Percentiles rank a stretch among this genome's conserved stretches.
These are phyloP conservation scores for Parus major DNA, from an alignment of 2,113 vertebrate species.

Conservation along the genomic window DNA sequence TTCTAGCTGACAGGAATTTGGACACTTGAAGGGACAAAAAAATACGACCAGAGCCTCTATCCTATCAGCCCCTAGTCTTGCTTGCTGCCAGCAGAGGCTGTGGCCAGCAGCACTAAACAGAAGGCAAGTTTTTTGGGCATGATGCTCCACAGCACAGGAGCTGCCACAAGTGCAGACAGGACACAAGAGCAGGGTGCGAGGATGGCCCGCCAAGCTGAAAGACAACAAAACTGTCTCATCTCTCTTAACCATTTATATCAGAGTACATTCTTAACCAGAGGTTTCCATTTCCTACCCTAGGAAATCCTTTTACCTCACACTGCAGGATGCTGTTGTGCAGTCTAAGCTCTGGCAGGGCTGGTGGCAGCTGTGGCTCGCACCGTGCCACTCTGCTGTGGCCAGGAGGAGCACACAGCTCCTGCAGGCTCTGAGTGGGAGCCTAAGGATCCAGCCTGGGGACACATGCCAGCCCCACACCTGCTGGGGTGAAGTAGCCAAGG, in stretches of 20 bases:
- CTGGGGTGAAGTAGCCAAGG: neutral
- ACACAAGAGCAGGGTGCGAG: neutral
- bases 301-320: neutral
- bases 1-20: neutral
- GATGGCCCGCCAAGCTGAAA: fast-evolving
- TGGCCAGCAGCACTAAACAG: neutral
- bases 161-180: neutral
- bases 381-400: fast-evolving
- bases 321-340: neutral
- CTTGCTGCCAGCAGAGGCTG: neutral
- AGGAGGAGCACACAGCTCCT: neutral
- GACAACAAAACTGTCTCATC: neutral
- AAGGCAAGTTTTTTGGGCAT: fast-evolving
- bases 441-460: neutral
- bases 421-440: neutral
- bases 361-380: neutral
- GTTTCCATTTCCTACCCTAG: neutral
- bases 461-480: neutral
- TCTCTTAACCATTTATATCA: neutral
- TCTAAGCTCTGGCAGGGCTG: neutral
- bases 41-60: neutral
- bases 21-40: neutral
- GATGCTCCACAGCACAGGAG: neutral
- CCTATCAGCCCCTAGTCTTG: neutral
- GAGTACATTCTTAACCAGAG: neutral